Base-by-base conservation (phyloP, 2,113 vertebrate genomes). In the Nesogale talazaci region DNA sequence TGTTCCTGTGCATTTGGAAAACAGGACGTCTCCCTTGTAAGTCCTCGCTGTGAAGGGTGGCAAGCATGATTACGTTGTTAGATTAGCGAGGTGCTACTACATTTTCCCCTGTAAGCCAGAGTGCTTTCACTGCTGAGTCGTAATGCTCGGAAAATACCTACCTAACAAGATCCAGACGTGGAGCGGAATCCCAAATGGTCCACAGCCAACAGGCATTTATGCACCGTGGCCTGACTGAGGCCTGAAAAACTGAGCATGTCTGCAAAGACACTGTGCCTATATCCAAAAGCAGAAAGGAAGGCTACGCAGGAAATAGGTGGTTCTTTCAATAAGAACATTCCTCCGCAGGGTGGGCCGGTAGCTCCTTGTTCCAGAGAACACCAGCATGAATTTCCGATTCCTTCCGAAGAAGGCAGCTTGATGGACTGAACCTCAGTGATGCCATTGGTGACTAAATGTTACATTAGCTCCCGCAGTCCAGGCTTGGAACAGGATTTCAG, bases 81-180 rank as follows among this genome's bases (percentile, higher is more conserved):
- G 90, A 94, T 95, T 92, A 94, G 94, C 90, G n/a, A 93, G 89
- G 80, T 95, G 93, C 95, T 88, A 27, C 79, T 78, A 92, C 80
- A 46, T 94, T 93, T 93, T 92, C 78, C 11, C 0, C 92, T 96
- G 40, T 88, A 92, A 94, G 92, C 94, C 83, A 57, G 83, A 90
- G 36, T 65, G 83, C 80, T 90, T 95, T 93, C 90, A 88, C 92
- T 95, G 96, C 93, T 93, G 83, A 94, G 92, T 93, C 83, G 70
- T 59, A 93, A 93, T 74, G 80, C 88, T 84, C 80, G 69, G 83
- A 75, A 95, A 95, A 96, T 78, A 69, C 92, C 79, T 81, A 16
- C 93, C 57, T 95, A 96, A 95, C 93, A 82, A 89, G 94, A 94
- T 90, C 92, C 93, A 95, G 95, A 93, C 72, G 0, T 83, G 31